phyloP scores from a whole-genome alignment of 2,113 vertebrate species.

The Esox niger region DNA sequence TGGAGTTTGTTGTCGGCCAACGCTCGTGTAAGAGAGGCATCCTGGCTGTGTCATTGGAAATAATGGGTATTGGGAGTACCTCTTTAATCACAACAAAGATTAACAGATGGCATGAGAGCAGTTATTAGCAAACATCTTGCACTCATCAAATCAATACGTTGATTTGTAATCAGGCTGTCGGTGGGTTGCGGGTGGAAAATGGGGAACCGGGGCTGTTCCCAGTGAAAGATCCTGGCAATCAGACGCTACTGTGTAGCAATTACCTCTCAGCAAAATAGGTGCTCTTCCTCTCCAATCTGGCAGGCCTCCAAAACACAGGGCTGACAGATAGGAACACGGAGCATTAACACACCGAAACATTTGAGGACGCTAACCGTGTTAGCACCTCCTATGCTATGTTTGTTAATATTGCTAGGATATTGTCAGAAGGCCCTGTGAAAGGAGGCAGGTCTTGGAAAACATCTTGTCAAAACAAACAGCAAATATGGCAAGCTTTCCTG shows the following conservation, averaged over 20 bases:
- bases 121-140: conserved; percentile 87
- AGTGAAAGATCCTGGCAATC: conserved; percentile 75
- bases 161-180: conserved; percentile 77
- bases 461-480: too few species aligned
- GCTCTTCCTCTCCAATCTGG: conserved; percentile 68
- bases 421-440: too few species aligned
- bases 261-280: conserved; percentile 73
- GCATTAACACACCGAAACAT: conserved; percentile 60
- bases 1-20: conserved; percentile 66
- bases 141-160: conserved; percentile 90
- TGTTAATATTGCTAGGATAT: neutral
- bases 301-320: conserved; percentile 65
- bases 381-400: neutral
- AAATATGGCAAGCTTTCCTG: too few species aligned
- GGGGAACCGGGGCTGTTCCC: conserved; percentile 57
- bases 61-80: conserved; percentile 87
- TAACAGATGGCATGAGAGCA: conserved; percentile 90
- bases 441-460: too few species aligned
- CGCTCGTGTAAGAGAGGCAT: conserved; percentile 72
- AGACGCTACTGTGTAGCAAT: conserved; percentile 74
- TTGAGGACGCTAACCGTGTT: conserved; percentile 10
- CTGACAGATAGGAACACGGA: conserved; percentile 60
- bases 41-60: conserved; percentile 89
- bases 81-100: conserved; percentile 97
- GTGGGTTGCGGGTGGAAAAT: conserved; percentile 47